These are phyloP conservation scores for Parazoanthus darwini DNA, from an alignment of 92 coral and sea anemone genomes.

Conservation along the genomic window DNA sequence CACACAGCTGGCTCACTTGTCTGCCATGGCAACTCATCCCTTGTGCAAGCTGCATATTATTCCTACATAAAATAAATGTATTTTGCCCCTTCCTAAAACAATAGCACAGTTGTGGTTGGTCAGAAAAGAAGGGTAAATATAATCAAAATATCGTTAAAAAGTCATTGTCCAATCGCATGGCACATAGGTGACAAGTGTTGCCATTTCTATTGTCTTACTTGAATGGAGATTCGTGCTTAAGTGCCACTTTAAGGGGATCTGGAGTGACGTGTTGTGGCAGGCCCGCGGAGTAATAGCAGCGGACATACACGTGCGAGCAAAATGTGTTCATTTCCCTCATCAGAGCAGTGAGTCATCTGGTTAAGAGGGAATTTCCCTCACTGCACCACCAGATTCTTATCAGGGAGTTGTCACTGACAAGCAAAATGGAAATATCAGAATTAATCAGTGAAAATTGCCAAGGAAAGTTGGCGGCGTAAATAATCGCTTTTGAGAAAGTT, in stretches of 20 bases:
- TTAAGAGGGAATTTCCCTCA: conserved; percentile 42
- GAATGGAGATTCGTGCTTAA: conserved; percentile 13
- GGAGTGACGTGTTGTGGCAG: conserved; percentile 35
- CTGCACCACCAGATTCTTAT: conserved; percentile 38
- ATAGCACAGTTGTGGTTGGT: conserved; percentile 33
- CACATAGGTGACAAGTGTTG: conserved; percentile 26
- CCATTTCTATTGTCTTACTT: conserved; percentile 18
- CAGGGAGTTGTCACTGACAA: conserved; percentile 33
- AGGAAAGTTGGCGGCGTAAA: conserved; percentile 19
- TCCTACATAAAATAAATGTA: conserved; percentile 28
- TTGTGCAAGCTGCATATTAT: conserved; percentile 7
- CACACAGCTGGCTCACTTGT: conserved; percentile 22
- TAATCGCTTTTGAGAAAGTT: not conserved
- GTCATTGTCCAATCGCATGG: conserved; percentile 33
- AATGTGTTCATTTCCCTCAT: conserved; percentile 1
- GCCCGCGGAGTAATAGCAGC: conserved; percentile 41
- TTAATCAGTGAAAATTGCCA: conserved; percentile 17
- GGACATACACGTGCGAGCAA: conserved; percentile 35
- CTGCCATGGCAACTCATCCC: conserved; percentile 31
- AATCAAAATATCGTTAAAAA: conserved; percentile 27
- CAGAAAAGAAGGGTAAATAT: conserved; percentile 14
- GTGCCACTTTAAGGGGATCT: conserved; percentile 14
- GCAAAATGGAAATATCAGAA: conserved; percentile 13
- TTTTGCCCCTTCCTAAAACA: conserved; percentile 18
- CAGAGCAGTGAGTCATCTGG: conserved; percentile 16